Base-by-base conservation (phyloP, 2,888 invertebrate species). In the Xylocampa areola region DNA sequence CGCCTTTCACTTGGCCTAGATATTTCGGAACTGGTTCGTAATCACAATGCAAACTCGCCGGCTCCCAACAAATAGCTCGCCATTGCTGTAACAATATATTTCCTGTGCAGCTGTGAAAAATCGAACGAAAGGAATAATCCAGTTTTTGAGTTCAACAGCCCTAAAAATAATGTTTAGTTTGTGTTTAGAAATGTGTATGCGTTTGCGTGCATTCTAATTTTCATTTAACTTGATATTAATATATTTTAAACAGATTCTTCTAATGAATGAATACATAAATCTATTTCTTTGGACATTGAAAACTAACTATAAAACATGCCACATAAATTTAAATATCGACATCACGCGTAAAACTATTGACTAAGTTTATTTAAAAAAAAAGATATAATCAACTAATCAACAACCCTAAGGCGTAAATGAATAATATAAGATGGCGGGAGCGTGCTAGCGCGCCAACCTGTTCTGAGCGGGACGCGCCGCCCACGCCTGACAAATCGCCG, bases 1-100 rank as follows among this genome's bases (percentile, higher is more conserved):
- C 86, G 90, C 93, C 93, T 94, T 94, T 94, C 93, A 92, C 93
- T 92, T 86, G 93, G 88, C 93, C 93, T 88, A 91, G 89, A 92
- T 93, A 89, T 91, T 93, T 92, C 63, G 90, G 88, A 92, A 91
- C 92, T 89, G 89, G 93, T 92, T 90, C 82, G 86, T 84, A 87
- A 86, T 87, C 86, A 89, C 88, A 89, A 90, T 88, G 87, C 88
- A 80, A 79, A 77, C 80, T 76, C 75, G 77, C 36, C 37, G 50
- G 53, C 61, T 60, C 33, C 77, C 72, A 60, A 75, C 76, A 75
- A 80, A 75, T 68, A 64, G 68, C 73, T 68, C 67, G 64, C 64
- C 67, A 75, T 79, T 79, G 77, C 78, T 71, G 76, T 77, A 84
- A 85, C 81, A 83, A 86, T 80, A 68, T 72, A 67, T 77, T 82